These are phyloP conservation scores for Nasua narica DNA, from an alignment of 2,797 vertebrate species.

Conservation along the genomic window DNA sequence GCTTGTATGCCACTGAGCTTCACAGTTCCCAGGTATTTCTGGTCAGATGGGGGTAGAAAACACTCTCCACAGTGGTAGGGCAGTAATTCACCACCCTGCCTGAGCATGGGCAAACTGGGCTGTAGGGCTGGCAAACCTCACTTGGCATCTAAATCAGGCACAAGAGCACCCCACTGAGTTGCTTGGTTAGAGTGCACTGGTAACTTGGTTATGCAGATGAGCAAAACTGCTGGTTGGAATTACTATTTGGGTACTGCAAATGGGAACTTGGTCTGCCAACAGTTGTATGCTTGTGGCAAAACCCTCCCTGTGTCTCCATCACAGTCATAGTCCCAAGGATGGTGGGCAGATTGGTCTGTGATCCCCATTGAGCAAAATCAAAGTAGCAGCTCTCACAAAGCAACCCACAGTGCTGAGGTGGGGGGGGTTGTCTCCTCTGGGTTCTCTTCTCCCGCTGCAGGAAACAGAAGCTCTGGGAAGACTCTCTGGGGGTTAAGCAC, in stretches of 20 bases:
- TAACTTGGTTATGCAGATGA: background rate
- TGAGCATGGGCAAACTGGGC: background rate
- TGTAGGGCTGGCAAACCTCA: background rate
- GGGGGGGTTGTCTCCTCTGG: no score
- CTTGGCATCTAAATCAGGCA: background rate
- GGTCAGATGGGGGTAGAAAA: background rate
- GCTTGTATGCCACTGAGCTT: background rate
- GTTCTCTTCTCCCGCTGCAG: background rate
- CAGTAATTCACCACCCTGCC: background rate
- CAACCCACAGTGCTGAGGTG: background rate
- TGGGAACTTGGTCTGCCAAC: background rate
- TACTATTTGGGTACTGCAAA: background rate
- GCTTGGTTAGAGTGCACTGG: background rate
- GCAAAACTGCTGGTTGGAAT: background rate
- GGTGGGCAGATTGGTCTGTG: background rate
- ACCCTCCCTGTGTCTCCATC: background rate
- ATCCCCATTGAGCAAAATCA: background rate
- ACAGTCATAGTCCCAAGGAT: background rate
- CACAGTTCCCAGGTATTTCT: background rate
- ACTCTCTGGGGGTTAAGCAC: background rate
- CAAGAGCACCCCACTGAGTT: background rate
- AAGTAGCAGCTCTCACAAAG: background rate
- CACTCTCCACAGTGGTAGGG: background rate
- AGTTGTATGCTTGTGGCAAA: background rate
- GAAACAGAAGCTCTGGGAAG: background rate